Evolutionary conservation across 2,113 vertebrate species (phyloP).

Genomic region (Oreochromis tanganicae): DNA sequence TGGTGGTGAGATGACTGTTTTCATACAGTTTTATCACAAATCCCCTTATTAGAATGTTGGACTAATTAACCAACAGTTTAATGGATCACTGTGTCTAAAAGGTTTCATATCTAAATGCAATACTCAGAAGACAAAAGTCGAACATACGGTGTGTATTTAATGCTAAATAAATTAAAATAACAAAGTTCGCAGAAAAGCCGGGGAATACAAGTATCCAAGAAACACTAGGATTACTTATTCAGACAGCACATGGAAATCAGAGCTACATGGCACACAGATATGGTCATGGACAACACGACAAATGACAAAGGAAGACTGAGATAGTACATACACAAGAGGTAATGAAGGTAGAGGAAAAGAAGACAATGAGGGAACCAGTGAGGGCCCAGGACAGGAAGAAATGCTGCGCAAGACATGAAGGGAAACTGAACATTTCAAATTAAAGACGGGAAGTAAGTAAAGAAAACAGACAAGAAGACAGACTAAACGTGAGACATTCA

Average conservation of each 20-base stretch:
- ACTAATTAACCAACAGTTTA: background rate
- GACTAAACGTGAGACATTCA: background rate
- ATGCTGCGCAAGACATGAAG: background rate
- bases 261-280: background rate
- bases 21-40: background rate
- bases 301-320: background rate
- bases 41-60: background rate
- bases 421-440: background rate
- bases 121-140: background rate
- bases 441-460: background rate
- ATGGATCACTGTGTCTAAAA: background rate
- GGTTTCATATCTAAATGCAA: background rate
- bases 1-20: background rate
- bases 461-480: background rate
- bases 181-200: background rate
- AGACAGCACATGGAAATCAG: background rate
- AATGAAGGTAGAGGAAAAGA: background rate
- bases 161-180: background rate
- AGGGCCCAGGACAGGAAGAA: background rate
- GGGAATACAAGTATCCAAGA: background rate
- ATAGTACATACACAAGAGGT: background rate
- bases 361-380: background rate
- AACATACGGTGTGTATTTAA: background rate
- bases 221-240: background rate
- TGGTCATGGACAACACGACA: background rate